Conservation (phyloP, 2,888 invertebrate genomes). For the Ornithoptera alexandrae region DNA sequence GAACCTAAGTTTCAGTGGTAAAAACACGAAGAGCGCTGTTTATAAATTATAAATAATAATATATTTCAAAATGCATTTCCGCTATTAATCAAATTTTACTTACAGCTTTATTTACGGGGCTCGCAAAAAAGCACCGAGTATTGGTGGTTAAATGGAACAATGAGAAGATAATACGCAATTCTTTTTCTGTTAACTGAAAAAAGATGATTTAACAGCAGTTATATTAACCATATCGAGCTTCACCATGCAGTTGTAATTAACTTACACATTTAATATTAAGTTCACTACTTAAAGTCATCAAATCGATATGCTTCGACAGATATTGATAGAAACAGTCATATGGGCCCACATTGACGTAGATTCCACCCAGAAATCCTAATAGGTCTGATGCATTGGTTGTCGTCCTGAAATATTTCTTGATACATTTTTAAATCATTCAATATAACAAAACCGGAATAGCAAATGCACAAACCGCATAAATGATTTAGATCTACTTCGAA, state of each 20-base stretch:
- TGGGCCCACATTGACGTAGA: slow-evolving; percentile 37
- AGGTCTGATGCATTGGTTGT: slow-evolving; percentile 37
- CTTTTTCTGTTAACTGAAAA: slow-evolving; percentile 22
- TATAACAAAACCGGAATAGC: too few relatives aligned
- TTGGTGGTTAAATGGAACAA: slow-evolving; percentile 8
- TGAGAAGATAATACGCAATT: slow-evolving; percentile 10
- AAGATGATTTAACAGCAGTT: background rate
- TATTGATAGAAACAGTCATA: slow-evolving; percentile 44
- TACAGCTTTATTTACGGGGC: slow-evolving; percentile 14
- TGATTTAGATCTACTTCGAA: too few relatives aligned
- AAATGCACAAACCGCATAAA: too few relatives aligned
- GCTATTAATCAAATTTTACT: background rate
- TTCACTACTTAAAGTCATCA: slow-evolving; percentile 36
- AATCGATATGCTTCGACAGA: slow-evolving; percentile 40
- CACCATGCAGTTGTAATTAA: slow-evolving; percentile 10
- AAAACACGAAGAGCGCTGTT: background rate
- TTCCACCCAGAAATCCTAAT: slow-evolving; percentile 46
- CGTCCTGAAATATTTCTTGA: slow-evolving; percentile 1
- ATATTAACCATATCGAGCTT: background rate
- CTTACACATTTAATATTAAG: slow-evolving; percentile 51
- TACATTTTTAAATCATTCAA: background rate
- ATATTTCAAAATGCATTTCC: background rate
- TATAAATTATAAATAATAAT: background rate
- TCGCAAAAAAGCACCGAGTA: background rate
- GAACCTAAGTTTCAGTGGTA: background rate